A percentile compares a stretch with the other conserved stretches of the same genome.
These are phyloP conservation scores for Xenops minutus DNA, from an alignment of 2,797 vertebrate genomes.

Conservation along the genomic window DNA sequence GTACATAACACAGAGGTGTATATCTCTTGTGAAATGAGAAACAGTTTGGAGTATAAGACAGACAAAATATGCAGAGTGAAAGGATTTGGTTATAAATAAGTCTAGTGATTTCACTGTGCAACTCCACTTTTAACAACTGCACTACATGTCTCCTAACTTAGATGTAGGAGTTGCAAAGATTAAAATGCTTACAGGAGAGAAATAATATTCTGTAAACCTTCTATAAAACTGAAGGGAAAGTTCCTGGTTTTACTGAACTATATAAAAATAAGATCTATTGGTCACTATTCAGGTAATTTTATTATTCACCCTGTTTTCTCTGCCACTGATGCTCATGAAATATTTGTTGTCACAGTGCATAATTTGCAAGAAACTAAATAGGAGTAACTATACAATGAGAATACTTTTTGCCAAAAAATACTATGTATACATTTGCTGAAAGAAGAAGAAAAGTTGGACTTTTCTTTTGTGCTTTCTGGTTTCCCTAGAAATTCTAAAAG, in stretches of 20 bases:
- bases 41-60: not conserved
- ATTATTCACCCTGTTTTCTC: not conserved
- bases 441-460: not conserved
- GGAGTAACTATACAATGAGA: not conserved
- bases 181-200: not conserved
- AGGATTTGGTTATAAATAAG: not conserved
- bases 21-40: not conserved
- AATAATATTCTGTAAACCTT: not conserved
- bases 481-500: not conserved
- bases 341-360: not conserved
- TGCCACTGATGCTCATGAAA: not conserved
- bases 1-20: not conserved
- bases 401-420: not conserved
- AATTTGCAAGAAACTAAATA: not conserved
- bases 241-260: not conserved
- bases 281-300: not conserved
- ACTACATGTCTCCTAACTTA: not conserved
- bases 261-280: not conserved
- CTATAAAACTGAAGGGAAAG: not conserved
- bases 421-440: not conserved
- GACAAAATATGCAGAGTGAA: not conserved
- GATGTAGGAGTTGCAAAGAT: not conserved
- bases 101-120: not conserved
- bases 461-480: rapidly evolving
- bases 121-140: not conserved